Conservation (phyloP, 2,113 vertebrate species). For the Syngnathus floridae region DNA sequence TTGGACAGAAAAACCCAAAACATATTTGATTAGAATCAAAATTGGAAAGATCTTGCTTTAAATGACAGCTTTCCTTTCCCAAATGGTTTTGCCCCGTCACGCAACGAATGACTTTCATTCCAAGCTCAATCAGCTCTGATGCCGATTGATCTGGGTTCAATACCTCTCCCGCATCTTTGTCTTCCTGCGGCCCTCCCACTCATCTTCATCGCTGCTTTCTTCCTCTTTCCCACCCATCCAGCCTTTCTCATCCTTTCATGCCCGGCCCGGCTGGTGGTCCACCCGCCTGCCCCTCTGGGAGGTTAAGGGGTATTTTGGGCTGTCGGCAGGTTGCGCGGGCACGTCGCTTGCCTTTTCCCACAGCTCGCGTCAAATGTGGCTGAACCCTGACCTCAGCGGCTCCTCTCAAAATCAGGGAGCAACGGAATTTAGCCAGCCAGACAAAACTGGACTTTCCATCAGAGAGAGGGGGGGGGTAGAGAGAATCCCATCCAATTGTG, state of each 20-base stretch:
- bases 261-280: constrained; percentile 53
- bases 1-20: too few species aligned
- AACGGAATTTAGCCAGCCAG: constrained; percentile 63
- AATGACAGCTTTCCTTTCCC: not conserved
- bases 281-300: constrained; percentile 39
- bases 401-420: constrained; percentile 58
- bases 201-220: constrained; percentile 47
- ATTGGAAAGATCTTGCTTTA: not conserved
- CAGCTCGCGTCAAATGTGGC: constrained; percentile 64
- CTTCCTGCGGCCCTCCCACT: constrained; percentile 39
- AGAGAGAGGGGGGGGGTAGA: constrained; percentile 30
- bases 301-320: constrained; percentile 66
- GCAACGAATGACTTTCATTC: not conserved
- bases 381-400: constrained; percentile 73
- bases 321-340: constrained; percentile 68
- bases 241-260: constrained; percentile 60
- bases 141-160: constrained; percentile 50
- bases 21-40: too few species aligned
- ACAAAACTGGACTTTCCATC: constrained; percentile 60
- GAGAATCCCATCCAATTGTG: constrained; percentile 54
- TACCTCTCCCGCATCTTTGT: constrained; percentile 56
- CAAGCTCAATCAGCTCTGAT: constrained; percentile 21
- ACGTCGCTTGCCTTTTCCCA: constrained; percentile 70
- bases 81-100: not conserved
- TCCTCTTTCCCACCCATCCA: constrained; percentile 54